Conservation (phyloP, 2,113 vertebrate genomes). For the Kryptolebias marmoratus region DNA sequence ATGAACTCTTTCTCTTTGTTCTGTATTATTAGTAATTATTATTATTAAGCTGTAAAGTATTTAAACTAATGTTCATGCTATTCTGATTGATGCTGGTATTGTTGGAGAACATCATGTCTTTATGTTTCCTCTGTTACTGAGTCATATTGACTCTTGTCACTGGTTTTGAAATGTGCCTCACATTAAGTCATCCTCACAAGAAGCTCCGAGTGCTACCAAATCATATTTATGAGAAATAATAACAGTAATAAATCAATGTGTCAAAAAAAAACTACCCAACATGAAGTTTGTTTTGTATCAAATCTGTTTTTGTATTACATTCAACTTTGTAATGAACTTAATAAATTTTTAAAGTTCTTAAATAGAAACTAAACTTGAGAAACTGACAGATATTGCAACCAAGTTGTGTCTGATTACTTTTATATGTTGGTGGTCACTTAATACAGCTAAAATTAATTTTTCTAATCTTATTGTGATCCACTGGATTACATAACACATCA, state of each 20-base stretch:
- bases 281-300: neutral
- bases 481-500: no score
- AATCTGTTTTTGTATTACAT: neutral
- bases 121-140: slow-evolving; percentile 63
- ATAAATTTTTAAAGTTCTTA: neutral
- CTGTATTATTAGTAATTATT: slow-evolving; percentile 63
- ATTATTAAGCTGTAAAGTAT: slow-evolving; percentile 61
- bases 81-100: slow-evolving; percentile 33
- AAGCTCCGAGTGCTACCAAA: slow-evolving; percentile 24
- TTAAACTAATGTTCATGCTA: slow-evolving; percentile 67
- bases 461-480: no score
- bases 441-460: no score
- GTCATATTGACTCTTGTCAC: slow-evolving; percentile 83
- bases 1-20: slow-evolving; percentile 38
- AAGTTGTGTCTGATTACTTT: no score
- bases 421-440: no score
- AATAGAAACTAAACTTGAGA: neutral
- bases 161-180: slow-evolving; percentile 62
- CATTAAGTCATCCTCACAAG: slow-evolving; percentile 27
- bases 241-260: slow-evolving; percentile 43
- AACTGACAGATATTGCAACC: no score
- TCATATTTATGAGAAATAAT: slow-evolving; percentile 63
- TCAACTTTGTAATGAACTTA: neutral
- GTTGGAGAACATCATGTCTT: slow-evolving; percentile 31
- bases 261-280: slow-evolving; percentile 3